These are phyloP conservation scores for Strigamia crassipes DNA, from an alignment of 2,888 invertebrate species.

Conservation along the genomic window DNA sequence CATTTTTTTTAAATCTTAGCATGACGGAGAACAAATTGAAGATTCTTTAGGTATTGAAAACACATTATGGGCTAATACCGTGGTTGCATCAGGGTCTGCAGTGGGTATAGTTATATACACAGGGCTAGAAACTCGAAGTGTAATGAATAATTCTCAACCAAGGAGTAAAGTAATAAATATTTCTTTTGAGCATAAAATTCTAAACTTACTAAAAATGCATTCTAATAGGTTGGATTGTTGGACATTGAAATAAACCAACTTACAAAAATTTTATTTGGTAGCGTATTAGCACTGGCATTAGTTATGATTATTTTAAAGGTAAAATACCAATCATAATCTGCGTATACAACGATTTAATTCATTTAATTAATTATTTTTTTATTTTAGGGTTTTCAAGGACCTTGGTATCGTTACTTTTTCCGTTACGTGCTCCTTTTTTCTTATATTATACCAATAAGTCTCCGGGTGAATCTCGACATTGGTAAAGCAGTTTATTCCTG, in stretches of 20 bases:
- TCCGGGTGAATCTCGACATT: constrained; percentile 98
- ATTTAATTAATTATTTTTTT: neutral
- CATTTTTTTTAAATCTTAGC: constrained; percentile 56
- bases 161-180: constrained; percentile 77
- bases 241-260: constrained; percentile 96
- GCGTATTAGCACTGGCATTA: constrained; percentile 85
- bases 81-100: constrained; percentile 94
- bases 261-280: constrained; percentile 91
- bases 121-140: constrained; percentile 92
- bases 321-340: neutral
- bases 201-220: neutral
- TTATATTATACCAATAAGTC: constrained; percentile 97
- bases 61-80: constrained; percentile 98
- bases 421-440: constrained; percentile 96
- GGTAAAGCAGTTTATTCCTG: constrained; percentile 97
- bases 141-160: constrained; percentile 98
- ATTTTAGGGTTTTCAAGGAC: constrained; percentile 81
- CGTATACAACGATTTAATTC: neutral
- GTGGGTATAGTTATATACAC: constrained; percentile 95
- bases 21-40: constrained; percentile 68
- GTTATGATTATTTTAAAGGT: constrained; percentile 93
- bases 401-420: constrained; percentile 96
- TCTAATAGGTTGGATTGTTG: constrained; percentile 71
- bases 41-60: constrained; percentile 93
- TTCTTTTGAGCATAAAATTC: neutral